These are phyloP conservation scores for Pollachius pollachius DNA, from an alignment of 2,113 vertebrate genomes.

Conservation along the genomic window DNA sequence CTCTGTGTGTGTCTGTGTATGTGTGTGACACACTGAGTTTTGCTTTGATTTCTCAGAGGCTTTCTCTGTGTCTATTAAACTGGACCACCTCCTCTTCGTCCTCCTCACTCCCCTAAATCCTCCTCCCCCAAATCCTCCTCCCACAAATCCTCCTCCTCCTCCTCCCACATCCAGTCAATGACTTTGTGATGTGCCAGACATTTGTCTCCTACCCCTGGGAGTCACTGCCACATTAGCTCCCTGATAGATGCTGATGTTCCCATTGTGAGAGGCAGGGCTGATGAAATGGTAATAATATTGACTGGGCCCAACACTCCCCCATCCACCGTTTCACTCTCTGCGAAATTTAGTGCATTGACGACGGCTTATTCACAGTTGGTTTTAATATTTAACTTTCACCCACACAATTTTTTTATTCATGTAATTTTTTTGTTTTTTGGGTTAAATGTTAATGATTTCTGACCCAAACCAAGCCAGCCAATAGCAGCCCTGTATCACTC, in stretches of 20 bases:
- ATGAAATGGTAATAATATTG: slow-evolving; percentile 71
- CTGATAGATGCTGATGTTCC: slow-evolving; percentile 65
- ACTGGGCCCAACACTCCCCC: slow-evolving; percentile 32
- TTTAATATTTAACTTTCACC: neutral
- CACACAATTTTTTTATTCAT: too few relatives aligned
- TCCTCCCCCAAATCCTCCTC: neutral
- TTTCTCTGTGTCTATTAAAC: too few relatives aligned
- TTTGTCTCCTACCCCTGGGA: slow-evolving; percentile 56
- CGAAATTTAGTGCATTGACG: neutral
- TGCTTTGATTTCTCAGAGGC: too few relatives aligned
- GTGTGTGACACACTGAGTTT: too few relatives aligned
- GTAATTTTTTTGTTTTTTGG: neutral
- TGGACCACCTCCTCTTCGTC: slow-evolving; percentile 28
- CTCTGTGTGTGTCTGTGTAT: too few relatives aligned
- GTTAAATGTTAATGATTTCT: neutral
- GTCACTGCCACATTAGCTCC: slow-evolving; percentile 66
- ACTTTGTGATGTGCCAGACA: slow-evolving; percentile 41
- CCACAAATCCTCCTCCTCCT: neutral
- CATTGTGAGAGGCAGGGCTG: slow-evolving; percentile 61
- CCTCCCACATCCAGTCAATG: slow-evolving; percentile 43
- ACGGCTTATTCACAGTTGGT: neutral
- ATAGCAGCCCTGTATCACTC: too few relatives aligned
- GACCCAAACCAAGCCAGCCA: too few relatives aligned
- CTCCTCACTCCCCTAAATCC: neutral
- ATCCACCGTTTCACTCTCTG: neutral